Evolutionary conservation across 2,797 vertebrate species (phyloP).

Genomic region (Melanotaenia pygmaea): DNA sequence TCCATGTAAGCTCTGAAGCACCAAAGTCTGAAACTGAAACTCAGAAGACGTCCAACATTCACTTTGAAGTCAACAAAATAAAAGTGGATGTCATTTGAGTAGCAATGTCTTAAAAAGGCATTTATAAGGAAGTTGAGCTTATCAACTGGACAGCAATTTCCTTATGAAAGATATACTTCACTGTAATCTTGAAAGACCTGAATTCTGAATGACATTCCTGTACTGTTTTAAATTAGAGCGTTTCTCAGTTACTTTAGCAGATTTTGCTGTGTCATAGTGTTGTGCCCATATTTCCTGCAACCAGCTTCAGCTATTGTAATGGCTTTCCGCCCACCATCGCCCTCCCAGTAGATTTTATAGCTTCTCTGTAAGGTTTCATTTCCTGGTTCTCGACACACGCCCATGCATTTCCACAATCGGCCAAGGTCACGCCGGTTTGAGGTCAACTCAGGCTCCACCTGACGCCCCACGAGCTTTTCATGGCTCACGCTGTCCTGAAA

Average conservation of each 20-base stretch:
- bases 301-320: constrained; percentile 52
- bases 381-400: constrained; percentile 51
- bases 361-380: constrained; percentile 43
- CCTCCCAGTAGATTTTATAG: constrained; percentile 19
- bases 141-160: constrained; percentile 66
- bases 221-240: constrained; percentile 28
- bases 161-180: constrained; percentile 53
- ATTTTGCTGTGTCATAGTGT: constrained; percentile 61
- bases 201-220: constrained; percentile 39
- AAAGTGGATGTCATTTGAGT: constrained; percentile 61
- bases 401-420: constrained; percentile 33
- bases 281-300: constrained; percentile 53
- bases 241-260: constrained; percentile 34
- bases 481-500: constrained; percentile 2
- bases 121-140: constrained; percentile 64
- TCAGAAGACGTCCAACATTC: constrained; percentile 52
- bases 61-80: constrained; percentile 71
- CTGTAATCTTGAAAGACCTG: constrained; percentile 46
- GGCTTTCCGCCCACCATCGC: constrained; percentile 55
- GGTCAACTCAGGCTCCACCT: constrained; percentile 50
- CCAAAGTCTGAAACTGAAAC: constrained; percentile 57
- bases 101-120: constrained; percentile 52
- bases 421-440: constrained; percentile 38
- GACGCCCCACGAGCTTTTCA: constrained; percentile 39
- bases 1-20: constrained; percentile 61